phyloP scores from a whole-genome alignment of 2,888 invertebrate genomes.

The Stenodera caucasica region DNA sequence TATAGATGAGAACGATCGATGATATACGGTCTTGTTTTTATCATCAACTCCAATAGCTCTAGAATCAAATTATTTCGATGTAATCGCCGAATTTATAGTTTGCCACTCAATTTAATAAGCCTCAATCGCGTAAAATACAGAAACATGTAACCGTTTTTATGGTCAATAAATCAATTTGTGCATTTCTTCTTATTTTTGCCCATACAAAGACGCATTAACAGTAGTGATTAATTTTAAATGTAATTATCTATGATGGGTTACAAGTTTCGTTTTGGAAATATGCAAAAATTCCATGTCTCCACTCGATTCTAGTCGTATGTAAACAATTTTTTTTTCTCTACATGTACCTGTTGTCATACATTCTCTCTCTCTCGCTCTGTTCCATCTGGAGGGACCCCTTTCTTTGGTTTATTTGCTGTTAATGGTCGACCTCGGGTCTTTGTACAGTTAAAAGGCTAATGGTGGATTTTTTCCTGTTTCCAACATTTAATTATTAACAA shows the following conservation, averaged over 20 bases:
- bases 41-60: no score
- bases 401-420: background rate
- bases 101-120: background rate
- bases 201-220: no score
- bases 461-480: background rate
- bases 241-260: background rate
- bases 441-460: background rate
- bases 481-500: slow-evolving; percentile 1
- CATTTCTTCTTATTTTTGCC: no score
- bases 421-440: slow-evolving; percentile 2
- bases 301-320: background rate
- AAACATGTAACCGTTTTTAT: no score
- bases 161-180: no score
- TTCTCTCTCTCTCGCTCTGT: background rate
- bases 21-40: no score
- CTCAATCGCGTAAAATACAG: background rate
- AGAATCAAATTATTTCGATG: no score
- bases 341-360: background rate
- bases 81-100: background rate
- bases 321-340: background rate
- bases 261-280: background rate
- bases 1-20: no score
- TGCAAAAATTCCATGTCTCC: background rate
- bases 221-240: background rate
- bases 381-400: background rate